phyloP scores from a whole-genome alignment of 2,888 invertebrate species.

The Notodonta ziczac region DNA sequence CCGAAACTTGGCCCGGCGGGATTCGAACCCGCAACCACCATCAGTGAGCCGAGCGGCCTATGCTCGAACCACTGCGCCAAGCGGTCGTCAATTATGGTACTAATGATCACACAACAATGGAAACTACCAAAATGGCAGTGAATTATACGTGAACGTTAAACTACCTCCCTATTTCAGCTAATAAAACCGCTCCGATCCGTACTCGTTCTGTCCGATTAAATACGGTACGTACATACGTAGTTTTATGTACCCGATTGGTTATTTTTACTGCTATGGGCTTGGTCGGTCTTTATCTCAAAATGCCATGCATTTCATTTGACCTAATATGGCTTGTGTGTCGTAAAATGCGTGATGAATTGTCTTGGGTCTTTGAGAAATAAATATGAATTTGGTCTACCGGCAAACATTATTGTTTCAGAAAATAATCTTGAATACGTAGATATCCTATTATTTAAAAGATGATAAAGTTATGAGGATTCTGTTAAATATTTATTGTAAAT shows the following conservation, averaged over 20 bases:
- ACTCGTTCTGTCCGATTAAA: constrained; percentile 37
- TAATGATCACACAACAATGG: not conserved
- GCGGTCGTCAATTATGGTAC: not conserved
- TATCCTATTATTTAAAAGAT: too few relatives aligned
- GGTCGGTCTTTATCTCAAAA: constrained; percentile 53
- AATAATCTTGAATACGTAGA: too few relatives aligned
- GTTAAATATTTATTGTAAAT: too few relatives aligned
- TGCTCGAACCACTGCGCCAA: too few relatives aligned
- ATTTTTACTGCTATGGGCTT: constrained; percentile 60
- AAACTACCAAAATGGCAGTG: not conserved
- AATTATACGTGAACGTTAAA: not conserved
- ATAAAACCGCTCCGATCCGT: constrained; percentile 1
- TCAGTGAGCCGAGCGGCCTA: too few relatives aligned
- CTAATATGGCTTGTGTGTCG: not conserved
- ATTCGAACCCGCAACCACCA: too few relatives aligned
- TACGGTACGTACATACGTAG: constrained; percentile 56
- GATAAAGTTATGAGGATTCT: too few relatives aligned
- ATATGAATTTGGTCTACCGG: not conserved
- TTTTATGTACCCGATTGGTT: constrained; percentile 64
- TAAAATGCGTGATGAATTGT: not conserved
- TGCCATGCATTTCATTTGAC: constrained; percentile 43
- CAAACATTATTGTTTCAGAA: too few relatives aligned
- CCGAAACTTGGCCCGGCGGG: too few relatives aligned
- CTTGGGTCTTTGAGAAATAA: not conserved
- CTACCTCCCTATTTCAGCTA: not conserved